Conservation (phyloP, 2,888 invertebrate genomes). For the Drosophila pseudotalamancana region DNA sequence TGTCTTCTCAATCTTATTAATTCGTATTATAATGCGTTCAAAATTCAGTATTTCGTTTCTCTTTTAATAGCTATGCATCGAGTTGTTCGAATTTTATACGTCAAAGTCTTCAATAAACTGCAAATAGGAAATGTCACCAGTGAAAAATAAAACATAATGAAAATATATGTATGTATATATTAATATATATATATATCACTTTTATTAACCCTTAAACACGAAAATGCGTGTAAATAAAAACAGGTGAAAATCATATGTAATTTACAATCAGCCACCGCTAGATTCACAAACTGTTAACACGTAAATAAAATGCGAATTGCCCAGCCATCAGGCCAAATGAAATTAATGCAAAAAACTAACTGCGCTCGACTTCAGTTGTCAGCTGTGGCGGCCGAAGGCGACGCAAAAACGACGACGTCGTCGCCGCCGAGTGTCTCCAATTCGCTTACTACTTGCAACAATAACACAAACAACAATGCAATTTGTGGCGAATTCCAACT, state of each 20-base stretch:
- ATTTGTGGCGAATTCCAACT: slow-evolving; percentile 35
- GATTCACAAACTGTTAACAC: neutral
- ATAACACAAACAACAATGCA: slow-evolving; percentile 35
- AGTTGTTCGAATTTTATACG: slow-evolving; percentile 35
- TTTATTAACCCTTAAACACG: neutral
- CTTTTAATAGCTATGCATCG: slow-evolving; percentile 40
- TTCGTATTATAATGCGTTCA: slow-evolving; percentile 3
- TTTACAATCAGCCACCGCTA: neutral
- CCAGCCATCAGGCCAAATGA: neutral
- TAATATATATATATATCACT: too few relatives aligned
- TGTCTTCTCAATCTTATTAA: neutral
- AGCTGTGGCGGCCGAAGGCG: slow-evolving; percentile 35
- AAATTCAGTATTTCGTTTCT: neutral
- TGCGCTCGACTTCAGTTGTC: slow-evolving; percentile 42
- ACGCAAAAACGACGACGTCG: slow-evolving; percentile 10
- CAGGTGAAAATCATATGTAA: neutral
- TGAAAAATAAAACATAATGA: neutral
- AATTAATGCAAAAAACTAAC: slow-evolving; percentile 37
- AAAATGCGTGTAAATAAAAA: neutral
- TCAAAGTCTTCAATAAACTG: slow-evolving; percentile 54
- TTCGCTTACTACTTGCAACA: slow-evolving; percentile 35
- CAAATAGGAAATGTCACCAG: slow-evolving; percentile 3
- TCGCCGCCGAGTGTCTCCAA: slow-evolving; percentile 8
- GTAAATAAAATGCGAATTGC: neutral
- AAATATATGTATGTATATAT: neutral